Percentiles rank a stretch among this genome's conserved stretches.
Evolutionary conservation across 2,797 vertebrate genomes (phyloP).

Genomic region (Acrossocheilus wenchowensis): DNA sequence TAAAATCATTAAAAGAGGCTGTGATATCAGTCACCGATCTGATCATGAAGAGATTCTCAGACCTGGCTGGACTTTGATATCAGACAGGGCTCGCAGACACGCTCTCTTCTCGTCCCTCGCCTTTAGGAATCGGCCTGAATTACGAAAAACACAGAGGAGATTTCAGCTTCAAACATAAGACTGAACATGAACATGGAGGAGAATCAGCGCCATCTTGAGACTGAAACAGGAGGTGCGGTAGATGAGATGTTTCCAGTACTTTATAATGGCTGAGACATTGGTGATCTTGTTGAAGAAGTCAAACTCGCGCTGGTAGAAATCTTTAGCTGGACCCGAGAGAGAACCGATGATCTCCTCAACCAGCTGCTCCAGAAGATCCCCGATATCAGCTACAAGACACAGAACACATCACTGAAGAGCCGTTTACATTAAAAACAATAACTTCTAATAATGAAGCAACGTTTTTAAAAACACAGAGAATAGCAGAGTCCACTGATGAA

Average conservation of each 20-base stretch:
- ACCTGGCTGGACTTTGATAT: constrained; percentile 95
- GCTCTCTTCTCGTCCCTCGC: constrained; percentile 94
- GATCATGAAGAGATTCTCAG: constrained; percentile 53
- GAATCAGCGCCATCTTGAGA: neutral
- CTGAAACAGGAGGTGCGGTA: neutral
- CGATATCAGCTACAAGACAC: constrained; percentile 86
- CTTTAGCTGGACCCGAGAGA: constrained; percentile 87
- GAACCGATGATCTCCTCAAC: constrained; percentile 94
- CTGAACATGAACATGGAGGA: neutral
- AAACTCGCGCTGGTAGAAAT: constrained; percentile 30
- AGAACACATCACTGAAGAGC: neutral
- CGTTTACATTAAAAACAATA: too few species aligned
- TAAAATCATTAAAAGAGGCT: neutral
- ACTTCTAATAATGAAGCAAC: too few species aligned
- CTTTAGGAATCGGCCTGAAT: constrained; percentile 92
- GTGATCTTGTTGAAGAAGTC: constrained; percentile 36
- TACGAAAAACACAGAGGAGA: constrained; percentile 33
- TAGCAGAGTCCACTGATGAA: too few species aligned
- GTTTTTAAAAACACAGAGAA: too few species aligned
- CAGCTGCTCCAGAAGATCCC: constrained; percentile 93
- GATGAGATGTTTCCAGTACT: neutral
- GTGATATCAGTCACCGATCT: neutral
- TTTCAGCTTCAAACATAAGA: neutral
- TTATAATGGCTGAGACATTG: constrained; percentile 8
- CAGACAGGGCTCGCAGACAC: constrained; percentile 89